Evolutionary conservation across 2,888 invertebrate genomes (phyloP), one percentile per base, ranked within the genome.

Genomic region (Ophion ellenae): DNA sequence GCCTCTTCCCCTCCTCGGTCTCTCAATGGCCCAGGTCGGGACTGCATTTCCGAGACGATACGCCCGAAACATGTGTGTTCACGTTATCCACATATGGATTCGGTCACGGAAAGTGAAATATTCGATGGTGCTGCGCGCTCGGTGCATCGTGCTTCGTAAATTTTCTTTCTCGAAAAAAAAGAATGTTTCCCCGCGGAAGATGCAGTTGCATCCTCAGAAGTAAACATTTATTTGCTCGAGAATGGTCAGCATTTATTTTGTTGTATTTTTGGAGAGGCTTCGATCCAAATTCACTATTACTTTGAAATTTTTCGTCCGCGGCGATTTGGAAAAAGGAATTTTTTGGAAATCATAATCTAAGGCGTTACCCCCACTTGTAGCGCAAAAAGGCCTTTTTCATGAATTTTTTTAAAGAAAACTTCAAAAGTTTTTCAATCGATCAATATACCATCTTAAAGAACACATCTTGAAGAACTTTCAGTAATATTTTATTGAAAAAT

Each of bases 11-110:
- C 85, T 61, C 84, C 67, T 61, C 64, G 78, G 83, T 74, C 79
- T 17, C 53, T 86, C 70, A 75, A 90, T 90, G 84, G 77, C 86
- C 88, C 90, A 90, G 91, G 91, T 91, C 91, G 91, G 90, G 88
- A 86, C 83, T 87, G 83, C 64, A 36, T 53, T 69, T 64, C 64
- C 70, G 64, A 70, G 63, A 76, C 76, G 76, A 82, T 64, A 70
- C 76, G 45, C 86, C 85, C 87, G 88, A 70, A 88, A 89, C 91
- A 91, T 90, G 90, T 91, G 91, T 89, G 87, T 64, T 86, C 67
- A 45, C 57, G 24, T 79, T 80, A 53, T 66, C 66, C 84, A 86
- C 89, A 88, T 89, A 88, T 90, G 90, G 88, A 83, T 88, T 89
- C 85, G 81, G 83, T 82, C 80, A 74, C 73, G 84, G 85, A 79